Base-by-base conservation (phyloP, 2,797 vertebrate species). In the Leuciscus waleckii region DNA sequence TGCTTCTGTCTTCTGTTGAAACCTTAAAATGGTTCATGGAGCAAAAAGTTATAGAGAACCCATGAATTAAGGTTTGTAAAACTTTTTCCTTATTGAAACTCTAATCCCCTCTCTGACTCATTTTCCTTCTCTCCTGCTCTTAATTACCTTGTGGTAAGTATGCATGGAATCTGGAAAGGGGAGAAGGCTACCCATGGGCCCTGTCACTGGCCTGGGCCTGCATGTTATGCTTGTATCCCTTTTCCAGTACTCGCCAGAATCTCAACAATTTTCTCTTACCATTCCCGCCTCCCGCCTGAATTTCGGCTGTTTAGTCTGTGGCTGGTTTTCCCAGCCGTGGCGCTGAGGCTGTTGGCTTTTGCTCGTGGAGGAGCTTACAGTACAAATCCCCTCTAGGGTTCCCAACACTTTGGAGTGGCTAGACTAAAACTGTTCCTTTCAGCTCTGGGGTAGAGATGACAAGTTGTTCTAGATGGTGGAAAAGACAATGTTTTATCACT, bases 221-320 rank as follows among this genome's bases (percentile, higher is more conserved):
- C 91, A 93, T 95, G 91, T 96, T 95, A 94, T 94, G 85, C 86
- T 94, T 95, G 93, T 93, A 94, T 94, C 90, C 79, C 89, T 90
- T 95, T 94, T 94, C 92, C 87, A 94, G 88, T 87, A 91, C 90
- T 85, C 51, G 90, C 89, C 90, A 90, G 94, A 93, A 93, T 94
- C 93, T 91, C 91, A 92, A 91, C 90, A 92, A 89, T 92, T 91
- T 88, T 88, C 92, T 87, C 88, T 82, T 78, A 65, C 67, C 21
- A 35, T 32, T 79, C 78, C 61, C 29, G 21, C 77, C 51, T 85
- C 73, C 87, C 74, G 91, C 92, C 93, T 92, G 88, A 90, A 92
- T 75, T 83, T 92, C 87, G 91, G 91, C 89, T 94, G 94, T 95
- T 95, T 95, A 95, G 94, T 95, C 95, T 95, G 92, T 92, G 89